Evolutionary conservation across 2,888 invertebrate genomes (phyloP).

Genomic region (Noctuana brunneofusca): DNA sequence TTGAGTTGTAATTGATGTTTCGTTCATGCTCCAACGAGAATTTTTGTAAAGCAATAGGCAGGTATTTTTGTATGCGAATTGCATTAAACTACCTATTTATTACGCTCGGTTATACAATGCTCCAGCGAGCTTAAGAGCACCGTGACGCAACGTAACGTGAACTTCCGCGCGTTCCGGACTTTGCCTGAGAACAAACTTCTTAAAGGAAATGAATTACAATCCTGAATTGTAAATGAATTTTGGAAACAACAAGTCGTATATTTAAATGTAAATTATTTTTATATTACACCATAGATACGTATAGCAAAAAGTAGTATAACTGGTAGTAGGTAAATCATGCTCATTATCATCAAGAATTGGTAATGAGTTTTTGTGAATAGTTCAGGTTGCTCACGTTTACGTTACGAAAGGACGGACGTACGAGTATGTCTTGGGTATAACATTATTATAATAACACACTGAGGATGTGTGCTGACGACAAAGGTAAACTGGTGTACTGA

Average conservation of each 20-base stretch:
- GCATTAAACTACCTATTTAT: not conserved
- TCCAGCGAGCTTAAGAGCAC: conserved; percentile 19
- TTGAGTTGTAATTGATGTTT: not conserved
- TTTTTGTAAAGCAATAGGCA: not conserved
- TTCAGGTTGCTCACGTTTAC: conserved; percentile 11
- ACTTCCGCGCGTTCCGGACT: conserved; percentile 59
- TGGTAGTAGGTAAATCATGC: not conserved
- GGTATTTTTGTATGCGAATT: not conserved
- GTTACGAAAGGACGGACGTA: conserved; percentile 18
- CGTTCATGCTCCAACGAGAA: not conserved
- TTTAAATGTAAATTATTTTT: conserved; percentile 5
- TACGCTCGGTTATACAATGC: conserved; percentile 11
- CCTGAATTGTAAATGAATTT: conserved; percentile 14
- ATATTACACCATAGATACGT: not conserved
- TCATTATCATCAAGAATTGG: not conserved
- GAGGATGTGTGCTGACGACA: conserved; percentile 35
- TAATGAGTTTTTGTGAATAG: conserved; percentile 10
- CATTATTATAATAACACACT: conserved; percentile 26
- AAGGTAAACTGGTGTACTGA: conserved; percentile 34
- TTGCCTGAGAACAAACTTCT: conserved; percentile 57
- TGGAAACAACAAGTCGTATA: not conserved
- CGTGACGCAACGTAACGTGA: conserved; percentile 31
- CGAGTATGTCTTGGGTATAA: conserved; percentile 6
- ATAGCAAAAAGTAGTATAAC: not conserved
- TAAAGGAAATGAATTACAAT: conserved; percentile 33